Conservation (phyloP, 2,113 vertebrate genomes). For the Serilophus lunatus region DNA sequence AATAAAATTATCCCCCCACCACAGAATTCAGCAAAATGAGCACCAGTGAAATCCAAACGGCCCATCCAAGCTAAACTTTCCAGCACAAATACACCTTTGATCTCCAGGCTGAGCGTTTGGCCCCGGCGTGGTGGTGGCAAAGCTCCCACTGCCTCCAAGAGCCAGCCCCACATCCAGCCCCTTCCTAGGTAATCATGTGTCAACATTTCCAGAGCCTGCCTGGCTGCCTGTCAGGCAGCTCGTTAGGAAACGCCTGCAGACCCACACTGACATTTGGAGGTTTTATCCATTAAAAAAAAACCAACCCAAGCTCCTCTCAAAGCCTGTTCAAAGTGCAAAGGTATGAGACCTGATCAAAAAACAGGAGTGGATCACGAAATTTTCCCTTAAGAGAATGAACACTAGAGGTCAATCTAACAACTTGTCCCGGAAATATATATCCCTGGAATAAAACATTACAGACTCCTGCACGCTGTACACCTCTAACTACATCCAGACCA, state of each 20-base stretch:
- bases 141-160: background rate
- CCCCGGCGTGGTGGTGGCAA: background rate
- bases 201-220: background rate
- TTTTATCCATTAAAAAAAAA: background rate
- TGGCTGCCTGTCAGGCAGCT: constrained; percentile 30
- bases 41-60: background rate
- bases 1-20: background rate
- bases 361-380: background rate
- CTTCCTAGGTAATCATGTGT: constrained; percentile 1
- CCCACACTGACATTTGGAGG: background rate
- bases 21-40: background rate
- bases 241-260: background rate
- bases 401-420: constrained; percentile 60
- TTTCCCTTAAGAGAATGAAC: constrained; percentile 25
- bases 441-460: constrained; percentile 36
- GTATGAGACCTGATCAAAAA: background rate
- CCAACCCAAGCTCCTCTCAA: background rate
- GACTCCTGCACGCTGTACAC: background rate
- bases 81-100: constrained; percentile 29
- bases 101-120: background rate
- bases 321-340: background rate
- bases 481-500: constrained; percentile 49
- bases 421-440: constrained; percentile 29
- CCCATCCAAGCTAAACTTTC: background rate
- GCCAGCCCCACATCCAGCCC: constrained; percentile 12